These are phyloP conservation scores for Lophochroa leadbeateri DNA, from an alignment of 2,113 vertebrate genomes.

Conservation along the genomic window DNA sequence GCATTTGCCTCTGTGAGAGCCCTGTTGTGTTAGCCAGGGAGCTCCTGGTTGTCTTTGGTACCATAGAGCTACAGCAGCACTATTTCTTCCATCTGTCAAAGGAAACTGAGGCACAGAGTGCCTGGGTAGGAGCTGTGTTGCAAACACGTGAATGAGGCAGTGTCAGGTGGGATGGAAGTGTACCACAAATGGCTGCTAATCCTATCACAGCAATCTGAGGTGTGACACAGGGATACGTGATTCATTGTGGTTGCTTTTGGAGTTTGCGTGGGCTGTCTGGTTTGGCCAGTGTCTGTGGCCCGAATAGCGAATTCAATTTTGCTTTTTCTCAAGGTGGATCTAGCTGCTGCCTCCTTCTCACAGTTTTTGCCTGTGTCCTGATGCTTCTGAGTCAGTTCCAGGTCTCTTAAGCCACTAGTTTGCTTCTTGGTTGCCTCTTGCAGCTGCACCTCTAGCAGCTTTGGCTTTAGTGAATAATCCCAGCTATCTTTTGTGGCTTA, in stretches of 20 bases:
- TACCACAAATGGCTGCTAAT: background rate
- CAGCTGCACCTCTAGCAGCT: background rate
- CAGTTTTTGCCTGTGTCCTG: background rate
- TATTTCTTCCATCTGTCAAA: accelerated
- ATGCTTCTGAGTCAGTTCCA: background rate
- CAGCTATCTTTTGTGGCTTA: background rate
- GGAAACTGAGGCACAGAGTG: background rate
- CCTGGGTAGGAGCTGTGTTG: background rate
- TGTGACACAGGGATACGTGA: background rate
- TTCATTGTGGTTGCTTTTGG: background rate
- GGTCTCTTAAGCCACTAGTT: background rate
- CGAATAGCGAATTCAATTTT: background rate
- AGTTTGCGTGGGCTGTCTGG: background rate
- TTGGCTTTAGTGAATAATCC: background rate
- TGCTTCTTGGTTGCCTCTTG: background rate
- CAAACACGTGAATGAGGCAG: background rate
- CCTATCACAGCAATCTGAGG: background rate
- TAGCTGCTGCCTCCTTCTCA: background rate
- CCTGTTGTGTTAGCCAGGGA: background rate
- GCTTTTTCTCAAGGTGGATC: background rate
- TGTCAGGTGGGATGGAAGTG: background rate
- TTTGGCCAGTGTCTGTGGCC: background rate
- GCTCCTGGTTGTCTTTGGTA: background rate
- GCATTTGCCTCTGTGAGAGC: background rate
- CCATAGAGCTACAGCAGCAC: background rate